Conservation (phyloP, 2,797 vertebrate species). For the Aphelocoma californica region DNA sequence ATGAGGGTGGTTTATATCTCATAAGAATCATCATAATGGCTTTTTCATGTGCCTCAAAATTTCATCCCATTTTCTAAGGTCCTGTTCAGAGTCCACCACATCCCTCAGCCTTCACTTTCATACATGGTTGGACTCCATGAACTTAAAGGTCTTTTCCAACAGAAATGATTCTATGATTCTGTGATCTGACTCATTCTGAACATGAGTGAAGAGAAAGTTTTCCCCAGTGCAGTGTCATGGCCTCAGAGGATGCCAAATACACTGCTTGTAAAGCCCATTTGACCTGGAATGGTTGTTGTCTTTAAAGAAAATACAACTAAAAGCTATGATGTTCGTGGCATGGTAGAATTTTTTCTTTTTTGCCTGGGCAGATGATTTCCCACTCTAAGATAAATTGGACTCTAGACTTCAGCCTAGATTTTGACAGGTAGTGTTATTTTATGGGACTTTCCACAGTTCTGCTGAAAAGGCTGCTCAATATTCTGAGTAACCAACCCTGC, state of each 20-base stretch:
- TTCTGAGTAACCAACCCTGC: conserved; percentile 35
- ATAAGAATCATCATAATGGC: neutral
- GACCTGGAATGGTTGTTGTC: neutral
- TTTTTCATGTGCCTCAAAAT: neutral
- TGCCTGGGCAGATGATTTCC: neutral
- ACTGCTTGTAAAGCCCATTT: neutral
- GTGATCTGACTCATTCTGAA: neutral
- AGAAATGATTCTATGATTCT: neutral
- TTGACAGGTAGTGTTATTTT: conserved; percentile 29
- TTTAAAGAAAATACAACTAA: neutral
- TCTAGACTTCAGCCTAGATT: conserved; percentile 20
- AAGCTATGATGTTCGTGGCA: neutral
- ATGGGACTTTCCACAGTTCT: neutral
- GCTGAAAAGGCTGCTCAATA: conserved; percentile 24
- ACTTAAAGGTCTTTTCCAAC: neutral
- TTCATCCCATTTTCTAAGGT: neutral
- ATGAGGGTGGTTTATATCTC: neutral
- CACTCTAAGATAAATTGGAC: neutral
- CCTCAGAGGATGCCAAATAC: neutral
- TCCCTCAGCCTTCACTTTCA: neutral
- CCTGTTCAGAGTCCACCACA: neutral
- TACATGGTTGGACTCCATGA: accelerated
- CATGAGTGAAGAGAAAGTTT: neutral
- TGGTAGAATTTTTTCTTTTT: neutral
- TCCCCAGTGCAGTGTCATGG: neutral